These are phyloP conservation scores for Diplogasteroides magnus DNA, from an alignment of 1,140 invertebrate species.

Conservation along the genomic window DNA sequence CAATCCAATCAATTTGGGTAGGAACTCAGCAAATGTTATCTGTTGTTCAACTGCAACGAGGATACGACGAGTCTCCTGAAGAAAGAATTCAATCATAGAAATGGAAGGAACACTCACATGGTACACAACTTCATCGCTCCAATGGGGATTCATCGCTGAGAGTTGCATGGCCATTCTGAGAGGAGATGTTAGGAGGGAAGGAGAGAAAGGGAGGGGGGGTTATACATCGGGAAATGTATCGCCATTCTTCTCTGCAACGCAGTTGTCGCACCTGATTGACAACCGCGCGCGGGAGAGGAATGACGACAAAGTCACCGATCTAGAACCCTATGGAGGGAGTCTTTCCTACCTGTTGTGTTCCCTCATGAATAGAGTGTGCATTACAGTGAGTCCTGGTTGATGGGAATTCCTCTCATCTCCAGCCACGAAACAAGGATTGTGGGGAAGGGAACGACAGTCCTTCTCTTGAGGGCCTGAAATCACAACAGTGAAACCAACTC, in stretches of 20 bases:
- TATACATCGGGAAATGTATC: too few relatives aligned
- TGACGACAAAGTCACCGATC: too few relatives aligned
- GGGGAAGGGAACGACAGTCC: slow-evolving; percentile 46
- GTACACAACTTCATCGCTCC: slow-evolving; percentile 56
- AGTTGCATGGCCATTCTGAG: slow-evolving; percentile 69
- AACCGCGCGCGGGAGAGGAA: too few relatives aligned
- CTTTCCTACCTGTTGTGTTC: slow-evolving; percentile 72
- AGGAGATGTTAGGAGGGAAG: background rate
- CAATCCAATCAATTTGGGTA: slow-evolving; percentile 75
- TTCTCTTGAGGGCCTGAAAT: slow-evolving; percentile 31
- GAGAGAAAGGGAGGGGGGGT: too few relatives aligned
- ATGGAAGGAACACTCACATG: slow-evolving; percentile 26
- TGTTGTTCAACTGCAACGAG: slow-evolving; percentile 80
- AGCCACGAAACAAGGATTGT: slow-evolving; percentile 57
- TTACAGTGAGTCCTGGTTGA: slow-evolving; percentile 69
- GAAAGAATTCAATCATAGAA: slow-evolving; percentile 54
- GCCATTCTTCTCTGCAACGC: too few relatives aligned
- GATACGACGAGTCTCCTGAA: slow-evolving; percentile 71
- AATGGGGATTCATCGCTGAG: slow-evolving; percentile 59
- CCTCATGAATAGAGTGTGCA: slow-evolving; percentile 66
- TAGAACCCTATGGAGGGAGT: too few relatives aligned
- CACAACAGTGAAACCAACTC: background rate
- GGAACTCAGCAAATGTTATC: slow-evolving; percentile 78
- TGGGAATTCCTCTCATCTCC: slow-evolving; percentile 86
- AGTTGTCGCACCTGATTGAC: too few relatives aligned